Percentiles rank a stretch among this genome's conserved stretches.
Conservation (phyloP, 1,140 invertebrate species). For the Cydia amplana region DNA sequence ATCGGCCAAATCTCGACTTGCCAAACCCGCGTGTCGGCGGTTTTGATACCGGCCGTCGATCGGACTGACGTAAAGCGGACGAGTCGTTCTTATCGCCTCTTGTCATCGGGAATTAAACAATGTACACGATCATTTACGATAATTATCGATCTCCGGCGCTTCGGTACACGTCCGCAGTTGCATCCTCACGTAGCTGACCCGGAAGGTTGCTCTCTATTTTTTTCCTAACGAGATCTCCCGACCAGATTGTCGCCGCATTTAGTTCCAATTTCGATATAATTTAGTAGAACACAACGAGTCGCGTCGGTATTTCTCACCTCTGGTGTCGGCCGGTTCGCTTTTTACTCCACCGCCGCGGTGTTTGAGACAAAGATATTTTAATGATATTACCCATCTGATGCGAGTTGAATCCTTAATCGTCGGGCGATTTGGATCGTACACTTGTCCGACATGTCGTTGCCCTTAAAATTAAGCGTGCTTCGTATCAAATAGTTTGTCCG, state of each 20-base stretch:
- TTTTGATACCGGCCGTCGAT: conserved; percentile 62
- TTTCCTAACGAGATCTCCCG: conserved; percentile 40
- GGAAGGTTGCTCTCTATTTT: conserved; percentile 43
- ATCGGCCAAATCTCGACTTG: conserved; percentile 73
- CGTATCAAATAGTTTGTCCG: conserved; percentile 68
- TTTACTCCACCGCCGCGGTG: conserved; percentile 65
- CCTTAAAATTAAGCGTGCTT: conserved; percentile 70
- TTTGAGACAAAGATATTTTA: conserved; percentile 78
- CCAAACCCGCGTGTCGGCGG: conserved; percentile 69
- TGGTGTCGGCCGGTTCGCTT: conserved; percentile 55
- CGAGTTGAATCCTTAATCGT: conserved; percentile 74
- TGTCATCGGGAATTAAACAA: conserved; percentile 76
- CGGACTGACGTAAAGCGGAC: conserved; percentile 55
- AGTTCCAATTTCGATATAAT: conserved; percentile 45
- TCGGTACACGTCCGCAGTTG: conserved; percentile 45
- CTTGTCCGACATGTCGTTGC: conserved; percentile 68
- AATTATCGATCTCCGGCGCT: conserved; percentile 52
- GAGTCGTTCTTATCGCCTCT: conserved; percentile 61
- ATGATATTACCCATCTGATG: conserved; percentile 75
- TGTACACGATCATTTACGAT: conserved; percentile 71
- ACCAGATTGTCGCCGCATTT: conserved; percentile 41
- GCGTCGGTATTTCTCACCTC: conserved; percentile 71
- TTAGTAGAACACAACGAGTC: conserved; percentile 33
- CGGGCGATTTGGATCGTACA: conserved; percentile 54
- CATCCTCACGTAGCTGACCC: conserved; percentile 39